Base-by-base conservation (phyloP, 2,113 vertebrate species). In the Malaclemys terrapin region DNA sequence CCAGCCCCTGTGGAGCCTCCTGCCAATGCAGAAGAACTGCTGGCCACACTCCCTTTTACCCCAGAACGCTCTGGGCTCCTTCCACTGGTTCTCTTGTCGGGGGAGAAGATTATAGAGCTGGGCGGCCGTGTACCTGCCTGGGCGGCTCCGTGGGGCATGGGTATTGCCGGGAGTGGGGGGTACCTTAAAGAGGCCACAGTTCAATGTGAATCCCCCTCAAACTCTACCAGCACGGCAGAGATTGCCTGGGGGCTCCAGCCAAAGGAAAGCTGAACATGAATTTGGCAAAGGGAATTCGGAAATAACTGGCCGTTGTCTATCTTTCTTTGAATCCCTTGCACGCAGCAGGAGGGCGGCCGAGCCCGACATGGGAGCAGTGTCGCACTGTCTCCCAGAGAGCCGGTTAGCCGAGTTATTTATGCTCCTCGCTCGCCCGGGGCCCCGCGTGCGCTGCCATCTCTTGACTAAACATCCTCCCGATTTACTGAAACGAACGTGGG, bases 401-500 rank as follows among this genome's bases (percentile, higher is more conserved):
- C 78, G 52, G 54, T 78, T 47, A n/a, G 80, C 83, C 72, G 54
- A 92, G 91, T 86, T 88, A 75, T 84, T 91, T 69, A n/a, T 65
- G 65, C 17, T 19, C n/a, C 35, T 38, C 8, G 65, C 65, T 69
- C 17, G 29, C 59, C 57, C 57, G 6, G 31, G 59, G 31, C 59
- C 35, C 65, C 16, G 14, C 5, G 59, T 6, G 12, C 72, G 88
- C 11, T 42, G 17, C 1, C 85, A 76, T 82, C 84, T 81, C 85
- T 90, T 88, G 95, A 65, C 75, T 35, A 91, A 97, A 96, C 88
- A 95, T 96, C 92, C 94, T 92, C 94, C 0, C 2, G 42, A 0
- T 86, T 97, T 97, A 90, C 78, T 31, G 65, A 88, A 89, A 91
- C 52, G 72, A 88, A 76, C 25, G 45, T 14, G 11, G n/a, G 49